Evolutionary conservation across 2,888 invertebrate species (phyloP).

Genomic region (Caenorhabditis macrosperma): DNA sequence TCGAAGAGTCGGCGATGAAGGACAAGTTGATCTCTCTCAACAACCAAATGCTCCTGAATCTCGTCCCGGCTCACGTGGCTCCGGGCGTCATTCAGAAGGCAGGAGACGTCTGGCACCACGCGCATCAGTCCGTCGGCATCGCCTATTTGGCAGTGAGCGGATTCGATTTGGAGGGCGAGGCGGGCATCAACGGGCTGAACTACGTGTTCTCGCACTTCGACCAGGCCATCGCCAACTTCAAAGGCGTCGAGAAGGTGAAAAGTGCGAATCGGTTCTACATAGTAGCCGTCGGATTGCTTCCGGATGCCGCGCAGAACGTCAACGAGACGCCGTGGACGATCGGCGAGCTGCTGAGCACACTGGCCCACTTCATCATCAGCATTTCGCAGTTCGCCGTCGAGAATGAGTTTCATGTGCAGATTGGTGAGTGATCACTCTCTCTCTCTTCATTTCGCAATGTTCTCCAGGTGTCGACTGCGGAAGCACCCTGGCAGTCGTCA

Average conservation of each 20-base stretch:
- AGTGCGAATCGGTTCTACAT: constrained; percentile 76
- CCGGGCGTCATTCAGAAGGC: constrained; percentile 63
- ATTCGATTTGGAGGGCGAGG: constrained; percentile 67
- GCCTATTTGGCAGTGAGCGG: constrained; percentile 71
- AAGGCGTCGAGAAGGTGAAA: constrained; percentile 77
- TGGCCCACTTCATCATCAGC: constrained; percentile 73
- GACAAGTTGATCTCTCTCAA: constrained; percentile 65
- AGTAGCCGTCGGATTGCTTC: constrained; percentile 77
- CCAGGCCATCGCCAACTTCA: constrained; percentile 64
- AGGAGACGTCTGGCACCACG: constrained; percentile 65
- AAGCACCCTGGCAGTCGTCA: constrained; percentile 72
- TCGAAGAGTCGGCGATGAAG: constrained; percentile 61
- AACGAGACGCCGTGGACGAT: constrained; percentile 79
- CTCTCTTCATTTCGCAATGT: not conserved
- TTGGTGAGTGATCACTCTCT: constrained; percentile 64
- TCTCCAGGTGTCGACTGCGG: constrained; percentile 76
- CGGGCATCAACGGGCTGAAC: constrained; percentile 70
- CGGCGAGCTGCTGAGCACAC: constrained; percentile 75
- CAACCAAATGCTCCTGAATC: constrained; percentile 74
- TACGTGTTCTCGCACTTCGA: constrained; percentile 72
- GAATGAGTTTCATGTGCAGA: constrained; percentile 74
- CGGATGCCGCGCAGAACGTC: constrained; percentile 76
- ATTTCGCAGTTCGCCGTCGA: constrained; percentile 71
- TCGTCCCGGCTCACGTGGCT: constrained; percentile 77
- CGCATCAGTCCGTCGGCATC: constrained; percentile 68